These are phyloP conservation scores for Clostera curtula DNA, from an alignment of 2,888 invertebrate genomes.

Conservation along the genomic window DNA sequence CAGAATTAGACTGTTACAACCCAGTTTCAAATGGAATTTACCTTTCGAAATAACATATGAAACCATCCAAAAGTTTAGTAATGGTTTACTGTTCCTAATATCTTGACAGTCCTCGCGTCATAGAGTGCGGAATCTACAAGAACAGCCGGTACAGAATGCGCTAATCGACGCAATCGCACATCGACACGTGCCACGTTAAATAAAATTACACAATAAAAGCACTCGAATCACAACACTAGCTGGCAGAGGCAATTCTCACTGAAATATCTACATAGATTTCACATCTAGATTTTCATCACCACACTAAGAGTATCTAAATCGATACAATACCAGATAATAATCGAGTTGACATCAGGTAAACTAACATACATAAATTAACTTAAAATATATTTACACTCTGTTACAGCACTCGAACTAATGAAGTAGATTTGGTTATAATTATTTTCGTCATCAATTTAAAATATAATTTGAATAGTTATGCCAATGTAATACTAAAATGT, in stretches of 20 bases:
- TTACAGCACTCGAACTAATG: conserved; percentile 40
- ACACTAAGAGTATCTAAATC: conserved; percentile 4
- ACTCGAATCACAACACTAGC: conserved; percentile 27
- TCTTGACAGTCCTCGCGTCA: no score
- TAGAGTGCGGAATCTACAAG: no score
- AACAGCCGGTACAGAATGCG: conserved; percentile 13
- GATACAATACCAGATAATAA: conserved; percentile 10
- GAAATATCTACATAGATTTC: conserved; percentile 7
- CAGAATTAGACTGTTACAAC: no score
- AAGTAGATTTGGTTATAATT: conserved; percentile 7
- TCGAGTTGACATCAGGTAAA: conserved; percentile 10
- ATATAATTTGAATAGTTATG: neutral
- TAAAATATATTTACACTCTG: conserved; percentile 16
- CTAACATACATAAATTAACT: conserved; percentile 13
- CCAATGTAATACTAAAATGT: no score
- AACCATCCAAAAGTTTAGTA: no score
- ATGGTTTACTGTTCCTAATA: no score
- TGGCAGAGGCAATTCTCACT: conserved; percentile 21
- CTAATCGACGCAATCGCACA: conserved; percentile 13
- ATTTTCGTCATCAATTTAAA: conserved; percentile 2
- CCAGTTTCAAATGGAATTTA: no score
- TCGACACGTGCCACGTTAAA: conserved; percentile 13
- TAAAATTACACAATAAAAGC: conserved; percentile 22
- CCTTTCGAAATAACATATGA: no score
- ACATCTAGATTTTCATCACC: neutral